Evolutionary conservation across 2,888 invertebrate species (phyloP), one percentile per base, ranked within the genome.

Genomic region (Seladonia tumulorum): DNA sequence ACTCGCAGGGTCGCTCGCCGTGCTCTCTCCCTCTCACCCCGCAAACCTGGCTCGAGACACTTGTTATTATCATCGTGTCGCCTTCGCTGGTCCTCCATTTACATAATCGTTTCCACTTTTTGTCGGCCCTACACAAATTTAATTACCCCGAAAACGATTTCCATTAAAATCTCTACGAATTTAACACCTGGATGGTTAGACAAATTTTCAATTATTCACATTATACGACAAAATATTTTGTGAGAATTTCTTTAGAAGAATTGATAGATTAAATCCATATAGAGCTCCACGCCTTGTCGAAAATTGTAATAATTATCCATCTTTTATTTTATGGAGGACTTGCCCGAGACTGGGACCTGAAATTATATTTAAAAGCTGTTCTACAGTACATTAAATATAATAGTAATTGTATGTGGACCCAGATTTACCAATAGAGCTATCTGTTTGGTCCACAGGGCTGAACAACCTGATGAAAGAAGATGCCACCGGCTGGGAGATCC

Each of bases 401-500:
- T 53, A 18, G 49, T 53, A 53, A 53, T 53, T 53, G 2, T 53
- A 22, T 3, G 22, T 8, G 22, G 53, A 53, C 0, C 8, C 22
- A 22, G 53, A 22, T 53, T 22, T 53, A 53, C 53, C 22, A 22
- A 22, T 22, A 22, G 1, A 2, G 25, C 14, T 60, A 29, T 14
- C 14, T 25, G 14, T 60, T 60, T 60, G 60, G 14, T 66, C 88
- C 91, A 4, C 87, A 94, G 94, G 93, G 90, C 76, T 93, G 42
- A 92, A 89, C 71, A 91, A 89, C 53, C 86, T 93, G 10, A 75
- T 93, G n/a, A 84, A 88, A 10, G 92, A 92, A 73, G 92, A 93
- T 29, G 88, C 89, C 16, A 89, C 90, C 16, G 80, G 87, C 18
- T 88, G 88, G 82, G 91, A 93, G 35, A 89, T 86, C 0, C 39